Conservation (phyloP, 2,113 vertebrate species). For the Strix aluco region DNA sequence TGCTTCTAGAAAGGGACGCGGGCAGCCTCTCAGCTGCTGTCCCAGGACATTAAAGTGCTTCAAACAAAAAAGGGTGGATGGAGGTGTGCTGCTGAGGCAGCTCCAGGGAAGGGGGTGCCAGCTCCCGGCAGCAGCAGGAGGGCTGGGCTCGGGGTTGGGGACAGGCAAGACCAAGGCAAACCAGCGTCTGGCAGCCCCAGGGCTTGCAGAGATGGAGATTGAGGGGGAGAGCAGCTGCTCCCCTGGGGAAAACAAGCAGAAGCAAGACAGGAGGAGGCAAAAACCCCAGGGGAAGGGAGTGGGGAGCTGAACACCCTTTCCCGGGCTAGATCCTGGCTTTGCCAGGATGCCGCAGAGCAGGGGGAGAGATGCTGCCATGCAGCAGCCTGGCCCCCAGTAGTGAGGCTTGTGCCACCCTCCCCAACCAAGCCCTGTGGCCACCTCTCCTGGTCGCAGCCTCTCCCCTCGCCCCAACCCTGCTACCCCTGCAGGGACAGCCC, state of each 20-base stretch:
- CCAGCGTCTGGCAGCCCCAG: not conserved
- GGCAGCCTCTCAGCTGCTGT: not conserved
- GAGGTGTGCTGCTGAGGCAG: not conserved
- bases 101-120: not conserved
- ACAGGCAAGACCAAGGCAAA: not conserved
- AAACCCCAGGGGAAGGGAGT: not conserved
- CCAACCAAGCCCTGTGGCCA: not conserved
- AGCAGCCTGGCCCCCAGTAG: not conserved
- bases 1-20: constrained; percentile 1
- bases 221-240: not conserved
- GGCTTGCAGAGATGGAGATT: not conserved
- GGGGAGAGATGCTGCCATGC: not conserved
- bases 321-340: not conserved
- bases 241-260: not conserved
- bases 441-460: not conserved
- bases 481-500: not conserved
- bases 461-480: not conserved
- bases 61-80: not conserved
- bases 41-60: constrained; percentile 50
- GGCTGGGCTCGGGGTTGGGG: not conserved
- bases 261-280: not conserved
- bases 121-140: accelerated
- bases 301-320: not conserved
- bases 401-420: not conserved
- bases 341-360: not conserved